These are phyloP conservation scores for Rynchops niger DNA, from an alignment of 2,113 vertebrate genomes.

Conservation along the genomic window DNA sequence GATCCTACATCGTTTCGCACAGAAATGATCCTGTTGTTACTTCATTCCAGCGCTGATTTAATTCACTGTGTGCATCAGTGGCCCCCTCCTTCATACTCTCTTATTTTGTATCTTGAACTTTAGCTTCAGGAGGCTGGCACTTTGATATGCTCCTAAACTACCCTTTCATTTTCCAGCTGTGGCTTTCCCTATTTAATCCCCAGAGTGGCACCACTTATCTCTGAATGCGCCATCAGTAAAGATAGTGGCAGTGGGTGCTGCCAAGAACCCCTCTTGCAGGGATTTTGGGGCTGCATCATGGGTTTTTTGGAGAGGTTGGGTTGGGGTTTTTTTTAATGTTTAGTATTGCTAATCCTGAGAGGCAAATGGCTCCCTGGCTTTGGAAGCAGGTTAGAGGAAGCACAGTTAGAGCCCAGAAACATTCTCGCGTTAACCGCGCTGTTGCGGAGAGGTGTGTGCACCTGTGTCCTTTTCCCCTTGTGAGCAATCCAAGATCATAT, in stretches of 20 bases:
- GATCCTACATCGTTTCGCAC: not conserved
- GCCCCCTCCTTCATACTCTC: not conserved
- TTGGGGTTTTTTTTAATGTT: not conserved
- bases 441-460: not conserved
- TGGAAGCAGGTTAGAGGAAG: not conserved
- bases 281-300: not conserved
- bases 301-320: rapidly evolving
- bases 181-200: not conserved
- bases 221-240: not conserved
- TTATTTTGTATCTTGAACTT: not conserved
- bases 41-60: not conserved
- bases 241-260: not conserved
- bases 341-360: not conserved
- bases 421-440: rapidly evolving
- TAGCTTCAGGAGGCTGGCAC: not conserved
- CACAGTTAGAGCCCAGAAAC: not conserved
- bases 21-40: not conserved
- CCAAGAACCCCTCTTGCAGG: not conserved
- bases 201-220: not conserved
- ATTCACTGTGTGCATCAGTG: not conserved
- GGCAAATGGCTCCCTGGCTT: not conserved
- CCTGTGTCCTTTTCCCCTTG: not conserved
- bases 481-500: not conserved
- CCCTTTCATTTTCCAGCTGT: not conserved
- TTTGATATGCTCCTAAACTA: not conserved